Evolutionary conservation across 1,140 invertebrate genomes (phyloP).

Genomic region (Bombyx mandarina): DNA sequence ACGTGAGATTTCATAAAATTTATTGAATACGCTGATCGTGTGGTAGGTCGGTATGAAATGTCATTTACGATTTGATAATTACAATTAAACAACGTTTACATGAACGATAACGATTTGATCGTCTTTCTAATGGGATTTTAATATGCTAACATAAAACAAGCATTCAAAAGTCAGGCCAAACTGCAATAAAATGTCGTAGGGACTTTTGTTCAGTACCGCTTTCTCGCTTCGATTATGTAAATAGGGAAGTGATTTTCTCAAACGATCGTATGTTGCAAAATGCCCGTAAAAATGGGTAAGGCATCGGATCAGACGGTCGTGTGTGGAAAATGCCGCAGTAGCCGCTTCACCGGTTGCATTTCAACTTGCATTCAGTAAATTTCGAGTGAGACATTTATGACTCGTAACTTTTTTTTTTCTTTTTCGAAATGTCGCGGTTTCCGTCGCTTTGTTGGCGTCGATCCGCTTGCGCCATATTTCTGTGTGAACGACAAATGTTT

Average conservation of each 20-base stretch:
- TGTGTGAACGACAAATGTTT: no score
- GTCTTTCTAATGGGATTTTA: no score
- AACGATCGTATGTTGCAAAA: slow-evolving; percentile 20
- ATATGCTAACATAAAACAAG: no score
- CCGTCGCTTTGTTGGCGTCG: neutral
- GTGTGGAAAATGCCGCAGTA: slow-evolving; percentile 8
- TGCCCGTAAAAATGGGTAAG: slow-evolving; percentile 17
- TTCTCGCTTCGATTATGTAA: slow-evolving; percentile 23
- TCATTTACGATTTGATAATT: no score
- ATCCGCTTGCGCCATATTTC: no score
- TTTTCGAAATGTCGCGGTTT: slow-evolving; percentile 2
- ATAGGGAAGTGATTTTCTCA: slow-evolving; percentile 21
- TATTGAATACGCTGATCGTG: no score
- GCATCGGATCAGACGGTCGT: slow-evolving; percentile 10
- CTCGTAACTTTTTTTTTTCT: no score
- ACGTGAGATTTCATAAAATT: no score
- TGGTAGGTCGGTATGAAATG: no score
- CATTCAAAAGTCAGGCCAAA: neutral
- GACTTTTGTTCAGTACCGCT: slow-evolving; percentile 1
- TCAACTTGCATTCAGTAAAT: slow-evolving; percentile 8
- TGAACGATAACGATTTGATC: no score
- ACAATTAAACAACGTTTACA: no score
- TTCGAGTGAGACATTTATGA: neutral
- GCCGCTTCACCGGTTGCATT: slow-evolving; percentile 7
- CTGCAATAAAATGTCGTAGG: neutral